A percentile compares a stretch with the other conserved stretches of the same genome.
Evolutionary conservation across 2,797 vertebrate species (phyloP).

Genomic region (Thripadectes ignobilis): DNA sequence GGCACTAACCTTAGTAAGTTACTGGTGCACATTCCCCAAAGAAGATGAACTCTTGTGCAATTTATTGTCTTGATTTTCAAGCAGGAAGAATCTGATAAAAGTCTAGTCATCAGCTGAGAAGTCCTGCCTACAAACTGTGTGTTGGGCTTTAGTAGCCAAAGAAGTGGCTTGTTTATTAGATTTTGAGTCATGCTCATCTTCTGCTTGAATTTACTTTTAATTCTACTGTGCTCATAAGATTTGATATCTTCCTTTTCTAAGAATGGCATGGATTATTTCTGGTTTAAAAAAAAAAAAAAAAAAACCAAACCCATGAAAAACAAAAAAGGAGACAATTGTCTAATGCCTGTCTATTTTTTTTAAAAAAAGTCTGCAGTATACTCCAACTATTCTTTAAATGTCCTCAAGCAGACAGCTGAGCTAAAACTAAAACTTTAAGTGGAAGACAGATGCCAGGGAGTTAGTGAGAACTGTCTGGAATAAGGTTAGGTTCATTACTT

Average conservation of each 20-base stretch:
- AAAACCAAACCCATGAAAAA: too few relatives aligned
- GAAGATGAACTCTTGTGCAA: neutral
- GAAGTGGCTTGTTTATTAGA: neutral
- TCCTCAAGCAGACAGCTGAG: neutral
- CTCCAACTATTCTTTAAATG: neutral
- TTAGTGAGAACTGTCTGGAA: constrained; percentile 23
- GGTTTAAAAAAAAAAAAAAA: neutral
- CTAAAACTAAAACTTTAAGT: constrained; percentile 19
- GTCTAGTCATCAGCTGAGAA: neutral
- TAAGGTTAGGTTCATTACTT: neutral
- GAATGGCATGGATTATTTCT: neutral
- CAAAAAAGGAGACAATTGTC: neutral
- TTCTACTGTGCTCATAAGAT: neutral
- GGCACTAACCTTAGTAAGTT: neutral
- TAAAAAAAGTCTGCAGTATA: neutral
- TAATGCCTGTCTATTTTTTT: neutral
- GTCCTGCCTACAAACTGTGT: neutral
- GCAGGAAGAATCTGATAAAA: neutral
- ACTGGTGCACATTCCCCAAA: neutral
- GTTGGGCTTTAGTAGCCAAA: neutral
- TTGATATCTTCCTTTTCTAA: neutral
- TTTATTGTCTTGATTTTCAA: constrained; percentile 26
- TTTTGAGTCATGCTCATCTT: neutral
- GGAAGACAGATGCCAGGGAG: neutral
- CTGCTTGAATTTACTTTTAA: neutral